Conservation (phyloP, 2,113 vertebrate species). For the Cyprinus carpio region DNA sequence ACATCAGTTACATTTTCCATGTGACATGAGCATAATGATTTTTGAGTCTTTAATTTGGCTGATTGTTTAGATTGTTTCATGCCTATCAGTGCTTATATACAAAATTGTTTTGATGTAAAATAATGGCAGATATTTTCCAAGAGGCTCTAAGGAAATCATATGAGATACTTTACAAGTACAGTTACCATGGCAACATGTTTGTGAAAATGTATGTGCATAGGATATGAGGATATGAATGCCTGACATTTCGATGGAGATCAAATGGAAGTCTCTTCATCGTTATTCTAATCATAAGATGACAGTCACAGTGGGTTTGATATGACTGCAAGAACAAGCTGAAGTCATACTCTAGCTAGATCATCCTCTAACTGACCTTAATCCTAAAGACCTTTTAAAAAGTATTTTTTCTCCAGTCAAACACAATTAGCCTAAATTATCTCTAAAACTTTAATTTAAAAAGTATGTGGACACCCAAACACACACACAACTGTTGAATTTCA, state of each 20-base stretch:
- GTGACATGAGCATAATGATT: no score
- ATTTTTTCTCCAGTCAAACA: no score
- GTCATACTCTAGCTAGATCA: background rate
- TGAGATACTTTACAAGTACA: background rate
- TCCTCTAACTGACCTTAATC: no score
- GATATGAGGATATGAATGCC: background rate
- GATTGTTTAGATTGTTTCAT: background rate
- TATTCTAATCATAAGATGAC: background rate
- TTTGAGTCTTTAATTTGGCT: background rate
- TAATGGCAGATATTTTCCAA: background rate
- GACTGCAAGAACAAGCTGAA: background rate
- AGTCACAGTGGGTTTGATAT: background rate
- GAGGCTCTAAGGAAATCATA: background rate
- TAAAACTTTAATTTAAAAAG: no score
- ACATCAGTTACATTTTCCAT: background rate
- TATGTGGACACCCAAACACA: no score
- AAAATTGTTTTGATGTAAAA: background rate
- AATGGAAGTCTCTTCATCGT: background rate
- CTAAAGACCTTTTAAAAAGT: no score
- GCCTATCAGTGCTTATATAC: background rate
- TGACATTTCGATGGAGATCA: background rate
- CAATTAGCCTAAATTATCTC: no score
- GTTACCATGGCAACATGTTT: conserved; percentile 12
- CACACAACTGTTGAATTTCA: no score
- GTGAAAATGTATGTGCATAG: background rate